Conservation (phyloP, 2,113 vertebrate genomes). For the Odobenus rosmarus region DNA sequence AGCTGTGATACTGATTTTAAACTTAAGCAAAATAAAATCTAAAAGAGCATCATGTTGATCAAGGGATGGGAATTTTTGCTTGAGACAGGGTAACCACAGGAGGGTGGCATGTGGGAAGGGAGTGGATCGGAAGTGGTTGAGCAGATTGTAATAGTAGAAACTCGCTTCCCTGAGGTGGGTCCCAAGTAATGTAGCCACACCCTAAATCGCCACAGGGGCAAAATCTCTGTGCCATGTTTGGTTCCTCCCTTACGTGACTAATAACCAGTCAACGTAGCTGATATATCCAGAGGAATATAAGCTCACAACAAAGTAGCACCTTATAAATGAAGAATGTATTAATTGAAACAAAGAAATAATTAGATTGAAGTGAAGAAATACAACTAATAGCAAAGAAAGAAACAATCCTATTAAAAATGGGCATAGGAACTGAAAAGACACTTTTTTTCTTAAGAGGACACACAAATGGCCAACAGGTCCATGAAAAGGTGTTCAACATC, state of each 20-base stretch:
- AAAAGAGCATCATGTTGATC: background rate
- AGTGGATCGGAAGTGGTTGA: background rate
- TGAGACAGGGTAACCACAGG: background rate
- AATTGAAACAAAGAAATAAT: background rate
- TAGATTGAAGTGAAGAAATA: background rate
- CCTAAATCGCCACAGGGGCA: accelerated
- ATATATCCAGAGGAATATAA: background rate
- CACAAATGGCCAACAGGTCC: background rate
- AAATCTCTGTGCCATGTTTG: background rate
- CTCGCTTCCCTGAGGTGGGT: background rate
- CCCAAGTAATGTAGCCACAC: background rate
- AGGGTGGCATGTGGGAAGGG: background rate
- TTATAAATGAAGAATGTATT: background rate
- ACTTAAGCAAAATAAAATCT: background rate
- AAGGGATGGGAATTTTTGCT: background rate
- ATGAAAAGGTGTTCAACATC: background rate
- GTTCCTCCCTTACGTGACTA: background rate
- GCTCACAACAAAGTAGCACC: background rate
- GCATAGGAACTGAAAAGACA: background rate
- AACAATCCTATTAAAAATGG: background rate
- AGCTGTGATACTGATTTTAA: constrained; percentile 24
- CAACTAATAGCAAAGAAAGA: background rate
- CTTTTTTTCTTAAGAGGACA: background rate
- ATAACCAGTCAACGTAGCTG: background rate
- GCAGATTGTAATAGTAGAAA: background rate